These are phyloP conservation scores for Ambastaia sidthimunki DNA, from an alignment of 2,797 vertebrate species.

Conservation along the genomic window DNA sequence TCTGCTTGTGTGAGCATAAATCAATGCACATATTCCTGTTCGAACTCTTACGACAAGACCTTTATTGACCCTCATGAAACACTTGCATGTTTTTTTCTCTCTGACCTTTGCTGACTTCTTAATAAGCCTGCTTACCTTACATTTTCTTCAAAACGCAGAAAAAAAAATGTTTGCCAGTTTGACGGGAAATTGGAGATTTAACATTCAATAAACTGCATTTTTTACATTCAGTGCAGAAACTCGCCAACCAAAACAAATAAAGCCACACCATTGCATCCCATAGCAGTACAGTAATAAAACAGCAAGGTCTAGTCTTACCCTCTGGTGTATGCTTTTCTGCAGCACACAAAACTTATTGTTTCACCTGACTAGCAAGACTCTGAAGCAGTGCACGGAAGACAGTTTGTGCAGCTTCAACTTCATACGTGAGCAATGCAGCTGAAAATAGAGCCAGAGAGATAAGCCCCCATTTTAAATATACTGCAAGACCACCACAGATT, in stretches of 20 bases:
- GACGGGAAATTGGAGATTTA: conserved; percentile 20
- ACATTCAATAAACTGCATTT: conserved; percentile 27
- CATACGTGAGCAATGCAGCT: conserved; percentile 56
- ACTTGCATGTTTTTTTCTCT: conserved; percentile 1
- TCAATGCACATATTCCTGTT: conserved; percentile 38
- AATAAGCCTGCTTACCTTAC: conserved; percentile 1
- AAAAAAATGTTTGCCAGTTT: neutral
- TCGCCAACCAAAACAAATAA: conserved; percentile 52
- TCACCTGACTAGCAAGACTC: conserved; percentile 60
- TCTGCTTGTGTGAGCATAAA: conserved; percentile 26
- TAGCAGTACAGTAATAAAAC: conserved; percentile 52
- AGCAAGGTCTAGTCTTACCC: conserved; percentile 62
- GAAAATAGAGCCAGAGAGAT: conserved; percentile 64
- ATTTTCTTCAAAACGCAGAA: neutral
- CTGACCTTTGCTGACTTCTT: conserved; percentile 28
- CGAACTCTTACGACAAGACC: conserved; percentile 4
- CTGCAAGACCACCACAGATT: conserved; percentile 68
- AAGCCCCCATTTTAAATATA: conserved; percentile 68
- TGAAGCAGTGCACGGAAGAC: conserved; percentile 59
- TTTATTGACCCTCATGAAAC: conserved; percentile 25
- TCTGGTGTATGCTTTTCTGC: conserved; percentile 55
- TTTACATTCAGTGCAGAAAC: conserved; percentile 10
- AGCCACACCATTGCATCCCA: conserved; percentile 50
- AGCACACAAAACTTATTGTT: conserved; percentile 66
- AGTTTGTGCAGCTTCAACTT: conserved; percentile 63